A percentile compares a stretch with the other conserved stretches of the same genome.
These are phyloP conservation scores for Phortica okadai DNA, from an alignment of 2,888 invertebrate genomes.

Conservation along the genomic window DNA sequence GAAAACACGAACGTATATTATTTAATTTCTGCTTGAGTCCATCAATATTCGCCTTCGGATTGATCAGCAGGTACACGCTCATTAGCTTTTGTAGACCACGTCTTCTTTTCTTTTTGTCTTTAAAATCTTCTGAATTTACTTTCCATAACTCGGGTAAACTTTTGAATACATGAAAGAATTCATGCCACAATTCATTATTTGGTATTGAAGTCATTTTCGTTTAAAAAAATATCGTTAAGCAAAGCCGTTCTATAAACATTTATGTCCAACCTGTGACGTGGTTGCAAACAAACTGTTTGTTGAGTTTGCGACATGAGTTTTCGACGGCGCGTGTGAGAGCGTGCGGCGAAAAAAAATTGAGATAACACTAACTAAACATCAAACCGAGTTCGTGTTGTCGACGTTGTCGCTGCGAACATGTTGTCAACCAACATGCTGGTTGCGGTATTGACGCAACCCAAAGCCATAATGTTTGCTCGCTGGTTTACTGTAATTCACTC, in stretches of 20 bases:
- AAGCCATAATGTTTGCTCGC: no score
- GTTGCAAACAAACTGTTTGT: background rate
- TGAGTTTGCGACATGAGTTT: background rate
- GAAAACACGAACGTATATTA: constrained; percentile 47
- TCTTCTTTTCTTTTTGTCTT: constrained; percentile 27
- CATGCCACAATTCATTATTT: constrained; percentile 38
- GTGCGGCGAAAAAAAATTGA: background rate
- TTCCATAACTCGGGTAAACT: constrained; percentile 48
- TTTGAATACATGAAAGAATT: constrained; percentile 43
- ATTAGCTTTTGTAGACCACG: constrained; percentile 35
- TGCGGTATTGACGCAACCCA: background rate
- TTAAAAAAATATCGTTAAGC: background rate
- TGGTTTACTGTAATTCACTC: no score
- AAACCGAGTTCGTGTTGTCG: background rate
- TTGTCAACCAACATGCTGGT: background rate
- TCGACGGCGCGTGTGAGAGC: background rate
- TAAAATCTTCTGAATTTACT: constrained; percentile 39
- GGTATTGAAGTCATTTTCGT: constrained; percentile 44
- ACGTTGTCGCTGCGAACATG: background rate
- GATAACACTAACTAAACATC: background rate
- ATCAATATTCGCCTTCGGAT: constrained; percentile 46
- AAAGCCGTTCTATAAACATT: background rate
- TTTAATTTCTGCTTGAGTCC: constrained; percentile 48
- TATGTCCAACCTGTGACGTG: constrained; percentile 10
- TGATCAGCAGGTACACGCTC: constrained; percentile 39